Percentiles rank a stretch among this genome's conserved stretches.
These are phyloP conservation scores for Tiphia femorata DNA, from an alignment of 2,888 invertebrate genomes.

Conservation along the genomic window DNA sequence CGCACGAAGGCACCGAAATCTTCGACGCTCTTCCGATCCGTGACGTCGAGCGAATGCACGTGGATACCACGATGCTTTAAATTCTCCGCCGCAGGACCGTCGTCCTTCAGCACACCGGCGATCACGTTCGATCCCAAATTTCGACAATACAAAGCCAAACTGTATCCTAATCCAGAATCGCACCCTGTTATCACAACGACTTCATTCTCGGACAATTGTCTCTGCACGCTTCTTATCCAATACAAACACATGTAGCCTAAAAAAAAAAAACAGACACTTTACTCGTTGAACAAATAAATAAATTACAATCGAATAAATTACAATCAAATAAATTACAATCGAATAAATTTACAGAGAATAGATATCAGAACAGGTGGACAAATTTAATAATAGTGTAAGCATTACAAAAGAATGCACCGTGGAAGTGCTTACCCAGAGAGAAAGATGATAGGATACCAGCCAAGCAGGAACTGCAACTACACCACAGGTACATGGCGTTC, in stretches of 20 bases:
- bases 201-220: conserved; percentile 26
- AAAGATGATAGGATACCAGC: not conserved
- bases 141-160: conserved; percentile 75
- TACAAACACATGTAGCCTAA: conserved; percentile 22
- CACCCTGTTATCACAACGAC: conserved; percentile 81
- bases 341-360: no score
- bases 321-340: not conserved
- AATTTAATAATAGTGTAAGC: no score
- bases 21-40: conserved; percentile 73
- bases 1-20: conserved; percentile 70
- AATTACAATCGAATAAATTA: not conserved
- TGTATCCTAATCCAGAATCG: conserved; percentile 87
- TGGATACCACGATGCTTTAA: conserved; percentile 68
- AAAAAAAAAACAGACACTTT: not conserved
- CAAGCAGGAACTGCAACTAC: not conserved
- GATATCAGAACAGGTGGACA: no score
- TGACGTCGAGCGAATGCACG: conserved; percentile 77
- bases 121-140: conserved; percentile 79
- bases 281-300: no score
- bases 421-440: not conserved
- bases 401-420: no score
- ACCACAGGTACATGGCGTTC: not conserved
- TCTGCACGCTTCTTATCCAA: conserved; percentile 11
- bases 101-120: conserved; percentile 78
- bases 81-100: conserved; percentile 75